These are phyloP conservation scores for Neodiprion lecontei DNA, from an alignment of 1,140 invertebrate genomes.

Conservation along the genomic window DNA sequence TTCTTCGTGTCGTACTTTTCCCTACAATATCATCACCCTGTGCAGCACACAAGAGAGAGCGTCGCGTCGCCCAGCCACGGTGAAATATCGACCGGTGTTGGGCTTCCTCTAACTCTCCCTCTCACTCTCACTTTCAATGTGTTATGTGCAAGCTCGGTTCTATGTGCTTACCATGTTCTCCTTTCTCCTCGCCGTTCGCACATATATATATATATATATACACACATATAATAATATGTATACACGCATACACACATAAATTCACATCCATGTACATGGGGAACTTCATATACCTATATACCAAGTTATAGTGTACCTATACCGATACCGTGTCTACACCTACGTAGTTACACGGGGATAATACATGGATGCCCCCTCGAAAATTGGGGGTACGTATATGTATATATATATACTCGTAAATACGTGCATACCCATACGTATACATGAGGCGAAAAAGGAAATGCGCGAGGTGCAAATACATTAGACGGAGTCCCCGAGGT, in stretches of 20 bases:
- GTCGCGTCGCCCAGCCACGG: constrained; percentile 34
- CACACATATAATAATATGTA: too few relatives aligned
- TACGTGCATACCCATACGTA: too few relatives aligned
- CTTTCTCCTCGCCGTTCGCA: too few relatives aligned
- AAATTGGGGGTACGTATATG: neutral
- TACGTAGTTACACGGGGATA: neutral
- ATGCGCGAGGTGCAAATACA: too few relatives aligned
- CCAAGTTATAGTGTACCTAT: neutral
- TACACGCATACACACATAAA: too few relatives aligned
- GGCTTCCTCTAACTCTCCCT: constrained; percentile 26
- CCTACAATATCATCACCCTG: neutral
- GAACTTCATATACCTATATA: neutral
- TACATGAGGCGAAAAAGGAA: too few relatives aligned
- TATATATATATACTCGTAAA: neutral
- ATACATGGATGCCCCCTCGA: neutral
- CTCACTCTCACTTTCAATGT: constrained; percentile 20
- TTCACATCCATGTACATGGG: neutral
- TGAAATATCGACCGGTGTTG: constrained; percentile 54
- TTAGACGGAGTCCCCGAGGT: too few relatives aligned
- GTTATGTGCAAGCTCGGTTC: constrained; percentile 21
- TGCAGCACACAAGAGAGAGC: constrained; percentile 5
- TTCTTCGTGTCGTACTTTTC: neutral
- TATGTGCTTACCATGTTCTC: neutral
- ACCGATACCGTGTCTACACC: neutral
- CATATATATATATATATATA: too few relatives aligned